A percentile compares a stretch with the other conserved stretches of the same genome.
These are phyloP conservation scores for Caenorhabditis inopinata DNA, from an alignment of 1,140 invertebrate species.

Conservation along the genomic window DNA sequence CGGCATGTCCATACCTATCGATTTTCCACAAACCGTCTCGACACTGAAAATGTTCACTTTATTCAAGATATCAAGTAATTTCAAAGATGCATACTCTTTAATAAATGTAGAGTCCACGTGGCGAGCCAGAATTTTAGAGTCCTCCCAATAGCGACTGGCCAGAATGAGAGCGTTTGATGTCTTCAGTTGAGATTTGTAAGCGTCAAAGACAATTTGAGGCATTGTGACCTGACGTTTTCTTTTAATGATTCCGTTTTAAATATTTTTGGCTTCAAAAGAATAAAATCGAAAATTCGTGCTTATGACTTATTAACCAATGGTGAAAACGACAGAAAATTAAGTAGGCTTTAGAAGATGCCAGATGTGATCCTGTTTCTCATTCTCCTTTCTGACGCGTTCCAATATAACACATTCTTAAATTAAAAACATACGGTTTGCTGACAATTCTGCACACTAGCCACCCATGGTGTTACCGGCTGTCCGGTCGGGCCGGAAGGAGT, in stretches of 20 bases:
- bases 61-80: not conserved
- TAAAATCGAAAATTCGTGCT: too few species aligned
- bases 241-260: too few species aligned
- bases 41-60: not conserved
- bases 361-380: too few species aligned
- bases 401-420: too few species aligned
- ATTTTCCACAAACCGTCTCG: not conserved
- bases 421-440: not conserved
- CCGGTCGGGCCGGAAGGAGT: not conserved
- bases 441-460: not conserved
- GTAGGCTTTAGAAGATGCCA: too few species aligned
- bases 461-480: not conserved
- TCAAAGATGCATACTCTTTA: not conserved
- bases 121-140: not conserved
- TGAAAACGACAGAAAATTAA: too few species aligned
- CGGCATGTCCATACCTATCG: not conserved
- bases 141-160: constrained; percentile 15
- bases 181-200: not conserved
- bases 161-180: not conserved
- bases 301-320: too few species aligned
- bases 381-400: too few species aligned
- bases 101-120: not conserved
- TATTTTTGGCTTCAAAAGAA: too few species aligned
- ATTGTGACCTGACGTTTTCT: constrained; percentile 13
- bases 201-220: not conserved